These are phyloP conservation scores for Meteorus sp. DNA, from an alignment of 1,140 invertebrate genomes.

Conservation along the genomic window DNA sequence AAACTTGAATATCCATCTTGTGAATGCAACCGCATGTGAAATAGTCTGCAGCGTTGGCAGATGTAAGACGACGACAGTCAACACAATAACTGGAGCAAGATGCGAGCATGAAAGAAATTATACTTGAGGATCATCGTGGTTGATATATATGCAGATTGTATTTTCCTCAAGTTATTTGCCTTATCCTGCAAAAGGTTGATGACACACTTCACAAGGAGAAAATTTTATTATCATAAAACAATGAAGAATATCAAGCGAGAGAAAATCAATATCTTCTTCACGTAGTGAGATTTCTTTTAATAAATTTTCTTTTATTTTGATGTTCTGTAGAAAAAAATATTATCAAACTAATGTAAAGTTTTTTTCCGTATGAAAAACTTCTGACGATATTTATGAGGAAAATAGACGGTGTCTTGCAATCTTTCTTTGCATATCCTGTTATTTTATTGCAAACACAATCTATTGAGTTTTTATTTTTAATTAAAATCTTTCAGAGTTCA, in stretches of 20 bases:
- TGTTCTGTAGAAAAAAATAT: neutral
- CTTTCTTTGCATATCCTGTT: neutral
- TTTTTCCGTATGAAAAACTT: neutral
- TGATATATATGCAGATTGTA: too few relatives aligned
- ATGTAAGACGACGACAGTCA: conserved; percentile 8
- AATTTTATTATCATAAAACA: too few relatives aligned
- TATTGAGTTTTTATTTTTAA: conserved; percentile 28
- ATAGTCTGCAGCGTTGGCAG: too few relatives aligned
- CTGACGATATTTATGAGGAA: too few relatives aligned
- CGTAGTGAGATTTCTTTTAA: too few relatives aligned
- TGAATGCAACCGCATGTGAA: conserved; percentile 6
- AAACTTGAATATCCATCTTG: too few relatives aligned
- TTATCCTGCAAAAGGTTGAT: neutral
- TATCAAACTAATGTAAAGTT: neutral
- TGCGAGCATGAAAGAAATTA: neutral
- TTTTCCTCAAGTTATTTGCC: neutral
- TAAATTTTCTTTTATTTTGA: neutral
- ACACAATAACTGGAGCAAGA: conserved; percentile 19
- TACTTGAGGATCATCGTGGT: too few relatives aligned
- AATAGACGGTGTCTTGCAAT: too few relatives aligned
- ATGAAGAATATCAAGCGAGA: too few relatives aligned
- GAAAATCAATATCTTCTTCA: too few relatives aligned
- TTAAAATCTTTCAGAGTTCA: conserved; percentile 27
- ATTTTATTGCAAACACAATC: conserved; percentile 13
- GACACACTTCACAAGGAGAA: too few relatives aligned